These are phyloP conservation scores for Perizoma affinitatum DNA, from an alignment of 2,888 invertebrate genomes.

Conservation along the genomic window DNA sequence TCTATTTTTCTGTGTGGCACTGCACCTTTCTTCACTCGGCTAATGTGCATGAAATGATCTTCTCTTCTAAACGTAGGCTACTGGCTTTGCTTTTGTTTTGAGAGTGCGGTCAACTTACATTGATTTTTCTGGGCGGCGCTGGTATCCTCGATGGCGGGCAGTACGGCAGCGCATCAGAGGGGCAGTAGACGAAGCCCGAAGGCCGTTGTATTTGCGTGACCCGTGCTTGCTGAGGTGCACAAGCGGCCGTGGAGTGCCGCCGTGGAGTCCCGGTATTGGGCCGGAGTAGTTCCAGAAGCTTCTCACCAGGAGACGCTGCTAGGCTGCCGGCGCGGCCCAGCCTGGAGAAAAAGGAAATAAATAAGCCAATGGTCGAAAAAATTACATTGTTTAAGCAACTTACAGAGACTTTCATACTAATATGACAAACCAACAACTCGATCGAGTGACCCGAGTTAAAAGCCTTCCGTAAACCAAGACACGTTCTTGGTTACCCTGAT, in stretches of 20 bases:
- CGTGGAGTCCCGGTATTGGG: constrained; percentile 75
- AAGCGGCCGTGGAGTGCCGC: constrained; percentile 73
- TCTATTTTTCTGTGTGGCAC: too few relatives aligned
- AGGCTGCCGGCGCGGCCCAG: constrained; percentile 79
- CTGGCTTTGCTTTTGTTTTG: too few relatives aligned
- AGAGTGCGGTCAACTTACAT: constrained; percentile 32
- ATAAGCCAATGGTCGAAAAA: too few relatives aligned
- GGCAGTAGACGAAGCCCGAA: constrained; percentile 77
- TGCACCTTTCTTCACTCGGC: too few relatives aligned
- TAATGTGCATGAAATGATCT: too few relatives aligned
- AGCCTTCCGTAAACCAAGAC: too few relatives aligned
- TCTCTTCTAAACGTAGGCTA: too few relatives aligned
- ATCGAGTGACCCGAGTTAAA: too few relatives aligned
- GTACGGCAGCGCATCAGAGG: constrained; percentile 80
- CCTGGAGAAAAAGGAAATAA: constrained; percentile 43
- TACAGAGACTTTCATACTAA: too few relatives aligned
- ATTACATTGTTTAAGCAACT: too few relatives aligned
- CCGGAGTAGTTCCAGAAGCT: constrained; percentile 81
- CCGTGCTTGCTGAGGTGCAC: constrained; percentile 61
- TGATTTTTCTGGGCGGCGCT: constrained; percentile 57
- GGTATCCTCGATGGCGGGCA: constrained; percentile 78
- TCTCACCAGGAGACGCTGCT: constrained; percentile 80
- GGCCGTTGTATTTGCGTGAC: constrained; percentile 50
- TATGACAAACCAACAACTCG: too few relatives aligned
- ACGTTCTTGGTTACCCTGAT: too few relatives aligned